Evolutionary conservation across 2,797 vertebrate genomes (phyloP).

Genomic region (Premnoplex brunnescens): DNA sequence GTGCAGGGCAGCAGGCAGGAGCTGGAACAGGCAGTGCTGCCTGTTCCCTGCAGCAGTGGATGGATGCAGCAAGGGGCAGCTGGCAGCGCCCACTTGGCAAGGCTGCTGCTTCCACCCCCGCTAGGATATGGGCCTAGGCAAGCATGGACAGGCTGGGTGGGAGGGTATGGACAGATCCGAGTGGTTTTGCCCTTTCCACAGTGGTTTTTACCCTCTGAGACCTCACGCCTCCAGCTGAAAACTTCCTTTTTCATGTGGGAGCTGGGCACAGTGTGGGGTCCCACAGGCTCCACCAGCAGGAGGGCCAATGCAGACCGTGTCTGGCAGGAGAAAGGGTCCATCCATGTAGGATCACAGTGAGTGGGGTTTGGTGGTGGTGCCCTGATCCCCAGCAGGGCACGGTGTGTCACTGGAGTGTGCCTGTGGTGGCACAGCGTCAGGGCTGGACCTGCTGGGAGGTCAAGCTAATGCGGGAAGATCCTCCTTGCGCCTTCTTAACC

Average conservation of each 20-base stretch:
- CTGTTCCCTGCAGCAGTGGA: background rate
- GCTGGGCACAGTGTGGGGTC: background rate
- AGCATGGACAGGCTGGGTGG: background rate
- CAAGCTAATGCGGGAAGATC: constrained; percentile 44
- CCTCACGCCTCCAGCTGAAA: background rate
- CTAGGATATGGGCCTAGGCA: background rate
- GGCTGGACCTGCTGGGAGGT: background rate
- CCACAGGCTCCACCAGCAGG: accelerated
- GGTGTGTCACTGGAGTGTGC: accelerated
- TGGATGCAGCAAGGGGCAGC: background rate
- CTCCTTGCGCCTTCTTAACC: constrained; percentile 48
- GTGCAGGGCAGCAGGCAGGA: background rate
- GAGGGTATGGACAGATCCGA: background rate
- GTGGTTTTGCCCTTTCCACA: background rate
- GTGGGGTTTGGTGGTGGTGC: background rate
- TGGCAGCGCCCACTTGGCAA: accelerated
- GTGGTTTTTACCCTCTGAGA: background rate
- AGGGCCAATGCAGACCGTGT: background rate
- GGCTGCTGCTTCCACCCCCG: background rate
- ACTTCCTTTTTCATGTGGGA: accelerated
- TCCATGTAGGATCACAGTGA: accelerated
- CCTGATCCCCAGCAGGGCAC: background rate
- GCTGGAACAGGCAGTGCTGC: background rate
- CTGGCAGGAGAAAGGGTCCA: background rate
- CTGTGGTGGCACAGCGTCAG: background rate